Evolutionary conservation across 2,797 vertebrate genomes (phyloP).

Genomic region (Sebastes oblongus): DNA sequence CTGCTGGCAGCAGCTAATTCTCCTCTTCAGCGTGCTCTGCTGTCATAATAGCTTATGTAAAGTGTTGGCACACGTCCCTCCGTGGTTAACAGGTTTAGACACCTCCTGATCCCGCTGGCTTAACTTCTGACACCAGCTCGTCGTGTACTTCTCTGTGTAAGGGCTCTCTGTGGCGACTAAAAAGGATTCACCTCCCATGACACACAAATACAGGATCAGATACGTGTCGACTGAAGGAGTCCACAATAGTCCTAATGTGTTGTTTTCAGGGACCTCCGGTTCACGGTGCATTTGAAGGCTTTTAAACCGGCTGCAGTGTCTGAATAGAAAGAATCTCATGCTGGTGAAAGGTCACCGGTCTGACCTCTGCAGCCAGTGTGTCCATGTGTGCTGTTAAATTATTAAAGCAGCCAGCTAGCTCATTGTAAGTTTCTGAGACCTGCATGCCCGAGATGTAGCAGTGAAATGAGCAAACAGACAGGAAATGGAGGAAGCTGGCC

Average conservation of each 20-base stretch:
- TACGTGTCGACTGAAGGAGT: slow-evolving; percentile 1
- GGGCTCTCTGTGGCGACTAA: slow-evolving; percentile 37
- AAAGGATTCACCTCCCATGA: slow-evolving; percentile 59
- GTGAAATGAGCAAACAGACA: not conserved
- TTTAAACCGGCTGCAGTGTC: not conserved
- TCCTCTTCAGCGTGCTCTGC: not conserved
- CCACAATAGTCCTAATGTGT: slow-evolving; percentile 4
- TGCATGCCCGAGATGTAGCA: not conserved
- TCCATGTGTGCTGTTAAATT: not conserved
- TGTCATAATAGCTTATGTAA: slow-evolving; percentile 62
- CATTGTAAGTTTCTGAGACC: not conserved
- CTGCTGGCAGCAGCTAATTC: slow-evolving; percentile 7
- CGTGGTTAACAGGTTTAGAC: slow-evolving; percentile 68
- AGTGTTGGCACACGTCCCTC: slow-evolving; percentile 47
- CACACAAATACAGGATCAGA: slow-evolving; percentile 43
- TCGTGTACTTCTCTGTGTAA: slow-evolving; percentile 9
- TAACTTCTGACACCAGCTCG: slow-evolving; percentile 57
- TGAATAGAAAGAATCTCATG: not conserved
- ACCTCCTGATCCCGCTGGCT: slow-evolving; percentile 65
- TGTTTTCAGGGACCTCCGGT: not conserved
- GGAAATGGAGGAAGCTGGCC: no score
- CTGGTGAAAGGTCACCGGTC: not conserved
- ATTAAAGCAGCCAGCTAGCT: no score
- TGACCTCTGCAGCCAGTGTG: not conserved
- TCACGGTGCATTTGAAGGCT: not conserved